Evolutionary conservation across 2,888 invertebrate genomes (phyloP).

Genomic region (Pogonocherus hispidulus): DNA sequence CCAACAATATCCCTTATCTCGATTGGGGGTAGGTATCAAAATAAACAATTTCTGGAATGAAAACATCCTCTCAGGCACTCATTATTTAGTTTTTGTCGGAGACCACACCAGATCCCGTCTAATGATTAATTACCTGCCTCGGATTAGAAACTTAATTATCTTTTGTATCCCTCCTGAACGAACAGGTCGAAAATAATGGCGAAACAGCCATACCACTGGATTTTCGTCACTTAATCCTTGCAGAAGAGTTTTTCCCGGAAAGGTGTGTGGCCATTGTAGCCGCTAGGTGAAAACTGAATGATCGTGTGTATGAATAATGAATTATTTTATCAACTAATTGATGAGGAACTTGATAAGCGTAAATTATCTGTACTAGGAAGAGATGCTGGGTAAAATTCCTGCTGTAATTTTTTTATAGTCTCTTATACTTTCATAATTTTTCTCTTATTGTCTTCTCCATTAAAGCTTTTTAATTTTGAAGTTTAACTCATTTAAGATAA

Average conservation of each 20-base stretch:
- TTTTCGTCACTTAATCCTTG: background rate
- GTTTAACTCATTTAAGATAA: too few relatives aligned
- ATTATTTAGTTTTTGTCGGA: background rate
- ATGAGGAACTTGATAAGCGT: too few relatives aligned
- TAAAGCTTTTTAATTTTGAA: too few relatives aligned
- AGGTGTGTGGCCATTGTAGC: background rate
- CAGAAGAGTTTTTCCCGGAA: background rate
- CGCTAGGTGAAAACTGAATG: background rate
- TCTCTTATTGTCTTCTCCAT: too few relatives aligned
- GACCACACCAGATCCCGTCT: background rate
- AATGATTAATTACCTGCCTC: conserved; percentile 23
- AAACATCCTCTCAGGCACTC: background rate
- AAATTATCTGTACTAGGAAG: too few relatives aligned
- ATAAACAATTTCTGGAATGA: conserved; percentile 1
- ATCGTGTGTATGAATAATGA: background rate
- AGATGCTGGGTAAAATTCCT: too few relatives aligned
- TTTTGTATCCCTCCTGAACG: conserved; percentile 20
- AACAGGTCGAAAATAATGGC: conserved; percentile 19
- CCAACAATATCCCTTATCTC: background rate
- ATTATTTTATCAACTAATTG: too few relatives aligned
- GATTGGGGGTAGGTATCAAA: background rate
- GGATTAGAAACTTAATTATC: conserved; percentile 30
- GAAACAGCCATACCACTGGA: conserved; percentile 1
- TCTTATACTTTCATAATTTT: too few relatives aligned
- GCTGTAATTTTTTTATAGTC: too few relatives aligned